Conservation (phyloP, 2,888 invertebrate genomes). For the Helicoverpa assulta region DNA sequence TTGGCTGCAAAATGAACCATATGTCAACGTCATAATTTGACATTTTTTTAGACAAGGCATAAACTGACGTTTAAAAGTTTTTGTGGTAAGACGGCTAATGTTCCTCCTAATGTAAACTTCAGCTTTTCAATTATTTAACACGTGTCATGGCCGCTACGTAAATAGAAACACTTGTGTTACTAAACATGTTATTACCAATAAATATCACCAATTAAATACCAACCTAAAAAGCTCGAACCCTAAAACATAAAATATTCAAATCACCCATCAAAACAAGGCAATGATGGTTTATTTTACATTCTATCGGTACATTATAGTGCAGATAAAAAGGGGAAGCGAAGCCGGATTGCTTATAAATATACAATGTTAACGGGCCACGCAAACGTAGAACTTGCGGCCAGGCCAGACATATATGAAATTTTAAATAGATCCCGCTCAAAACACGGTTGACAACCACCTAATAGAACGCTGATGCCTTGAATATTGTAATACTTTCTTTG, state of each 20-base stretch:
- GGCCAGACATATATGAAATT: conserved; percentile 72
- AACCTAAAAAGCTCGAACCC: neutral
- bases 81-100: too few species aligned
- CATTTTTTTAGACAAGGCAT: too few species aligned
- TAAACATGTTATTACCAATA: neutral
- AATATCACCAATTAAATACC: neutral
- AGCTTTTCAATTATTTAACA: too few species aligned
- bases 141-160: too few species aligned
- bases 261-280: conserved; percentile 10
- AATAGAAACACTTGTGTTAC: too few species aligned
- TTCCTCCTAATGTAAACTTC: too few species aligned
- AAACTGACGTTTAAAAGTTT: too few species aligned
- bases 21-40: too few species aligned
- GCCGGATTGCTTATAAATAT: conserved; percentile 75
- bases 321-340: conserved; percentile 56
- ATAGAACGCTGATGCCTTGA: conserved; percentile 44
- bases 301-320: conserved; percentile 64
- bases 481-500: conserved; percentile 42
- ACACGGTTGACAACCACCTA: conserved; percentile 54
- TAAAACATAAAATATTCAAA: conserved; percentile 34
- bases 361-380: conserved; percentile 65
- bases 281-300: conserved; percentile 53
- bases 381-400: conserved; percentile 63
- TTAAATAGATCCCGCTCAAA: conserved; percentile 65
- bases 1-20: too few species aligned